phyloP scores from a whole-genome alignment of 1,140 invertebrate species.

The Drosophila teissieri region DNA sequence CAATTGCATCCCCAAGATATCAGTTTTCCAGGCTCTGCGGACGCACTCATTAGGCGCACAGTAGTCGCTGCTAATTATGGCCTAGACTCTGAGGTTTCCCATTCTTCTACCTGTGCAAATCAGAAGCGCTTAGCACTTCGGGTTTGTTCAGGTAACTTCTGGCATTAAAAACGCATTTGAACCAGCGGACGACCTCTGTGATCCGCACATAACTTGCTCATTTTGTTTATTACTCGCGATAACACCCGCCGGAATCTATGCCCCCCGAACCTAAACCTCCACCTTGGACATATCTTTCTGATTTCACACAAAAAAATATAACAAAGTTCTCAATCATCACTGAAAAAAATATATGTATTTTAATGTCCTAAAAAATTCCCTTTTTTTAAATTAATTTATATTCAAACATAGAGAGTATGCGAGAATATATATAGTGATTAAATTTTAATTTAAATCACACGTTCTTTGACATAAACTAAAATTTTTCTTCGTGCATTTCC shows the following conservation, averaged over 20 bases:
- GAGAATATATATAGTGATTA: too few species aligned
- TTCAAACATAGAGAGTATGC: too few species aligned
- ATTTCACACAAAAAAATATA: not conserved
- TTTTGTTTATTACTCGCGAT: conserved; percentile 41
- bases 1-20: conserved; percentile 17
- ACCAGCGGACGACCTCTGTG: conserved; percentile 16
- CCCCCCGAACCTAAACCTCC: conserved; percentile 9
- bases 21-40: conserved; percentile 24
- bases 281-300: not conserved
- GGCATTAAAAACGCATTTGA: conserved; percentile 56
- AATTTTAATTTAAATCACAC: not conserved
- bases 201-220: conserved; percentile 36
- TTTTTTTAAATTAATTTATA: too few species aligned
- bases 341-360: not conserved
- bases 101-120: conserved; percentile 33
- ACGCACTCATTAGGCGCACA: conserved; percentile 56
- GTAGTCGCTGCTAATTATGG: conserved; percentile 59
- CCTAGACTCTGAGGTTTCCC: conserved; percentile 24
- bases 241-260: conserved; percentile 30
- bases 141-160: conserved; percentile 24
- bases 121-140: conserved; percentile 42
- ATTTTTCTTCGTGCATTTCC: conserved; percentile 8
- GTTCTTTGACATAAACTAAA: not conserved
- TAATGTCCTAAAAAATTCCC: too few species aligned
- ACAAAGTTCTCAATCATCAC: not conserved